Evolutionary conservation across 2,888 invertebrate species (phyloP).

Genomic region (Hedychridium roseum): DNA sequence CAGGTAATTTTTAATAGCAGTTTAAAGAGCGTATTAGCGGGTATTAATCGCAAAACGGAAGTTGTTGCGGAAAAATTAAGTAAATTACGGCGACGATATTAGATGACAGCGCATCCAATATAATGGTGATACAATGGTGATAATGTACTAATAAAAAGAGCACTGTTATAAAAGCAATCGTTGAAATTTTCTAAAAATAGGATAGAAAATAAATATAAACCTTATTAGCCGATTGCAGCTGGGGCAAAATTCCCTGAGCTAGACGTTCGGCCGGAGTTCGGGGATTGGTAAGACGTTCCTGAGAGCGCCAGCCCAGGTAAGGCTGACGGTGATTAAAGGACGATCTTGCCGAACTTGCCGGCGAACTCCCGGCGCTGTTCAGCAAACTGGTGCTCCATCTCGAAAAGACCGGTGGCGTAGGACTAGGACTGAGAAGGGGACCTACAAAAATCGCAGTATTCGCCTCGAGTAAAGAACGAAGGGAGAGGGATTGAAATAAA

Average conservation of each 20-base stretch:
- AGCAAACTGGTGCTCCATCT: slow-evolving; percentile 66
- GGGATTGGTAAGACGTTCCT: slow-evolving; percentile 80
- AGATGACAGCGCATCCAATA: too few relatives aligned
- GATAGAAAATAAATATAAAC: too few relatives aligned
- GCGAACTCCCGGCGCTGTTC: slow-evolving; percentile 67
- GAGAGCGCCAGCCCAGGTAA: slow-evolving; percentile 88
- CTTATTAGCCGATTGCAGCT: slow-evolving; percentile 61
- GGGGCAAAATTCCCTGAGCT: slow-evolving; percentile 65
- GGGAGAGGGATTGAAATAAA: background rate
- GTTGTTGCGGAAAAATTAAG: too few relatives aligned
- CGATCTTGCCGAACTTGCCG: slow-evolving; percentile 67
- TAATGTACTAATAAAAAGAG: too few relatives aligned
- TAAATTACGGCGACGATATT: too few relatives aligned
- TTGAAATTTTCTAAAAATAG: too few relatives aligned
- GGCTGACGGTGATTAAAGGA: slow-evolving; percentile 87
- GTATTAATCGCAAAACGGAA: too few relatives aligned
- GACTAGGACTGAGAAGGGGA: slow-evolving; percentile 63
- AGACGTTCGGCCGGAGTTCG: slow-evolving; percentile 86
- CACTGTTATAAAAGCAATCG: too few relatives aligned
- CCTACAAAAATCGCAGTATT: slow-evolving; percentile 46
- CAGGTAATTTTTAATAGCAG: too few relatives aligned
- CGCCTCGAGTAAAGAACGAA: too few relatives aligned
- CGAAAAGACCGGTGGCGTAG: slow-evolving; percentile 64
- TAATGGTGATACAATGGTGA: too few relatives aligned
- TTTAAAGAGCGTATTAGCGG: too few relatives aligned